A percentile compares a stretch with the other conserved stretches of the same genome.
Conservation (phyloP, 2,113 vertebrate genomes). For the Trogon melanurus region DNA sequence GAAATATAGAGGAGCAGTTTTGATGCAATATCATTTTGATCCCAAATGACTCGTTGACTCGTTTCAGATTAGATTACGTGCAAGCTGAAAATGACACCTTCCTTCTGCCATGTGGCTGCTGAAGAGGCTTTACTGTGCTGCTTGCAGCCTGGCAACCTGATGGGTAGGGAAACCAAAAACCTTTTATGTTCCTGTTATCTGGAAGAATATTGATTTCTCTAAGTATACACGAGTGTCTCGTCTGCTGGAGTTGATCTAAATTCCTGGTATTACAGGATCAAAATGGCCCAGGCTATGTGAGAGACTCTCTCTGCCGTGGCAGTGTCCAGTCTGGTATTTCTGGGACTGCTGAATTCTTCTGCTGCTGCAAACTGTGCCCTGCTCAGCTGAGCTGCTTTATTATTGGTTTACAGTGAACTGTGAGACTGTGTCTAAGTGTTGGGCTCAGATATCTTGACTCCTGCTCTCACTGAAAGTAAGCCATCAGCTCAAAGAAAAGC, state of each 20-base stretch:
- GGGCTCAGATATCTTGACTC: neutral
- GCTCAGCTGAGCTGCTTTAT: neutral
- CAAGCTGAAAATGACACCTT: neutral
- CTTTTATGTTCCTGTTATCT: neutral
- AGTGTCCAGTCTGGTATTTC: neutral
- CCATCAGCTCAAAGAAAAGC: neutral
- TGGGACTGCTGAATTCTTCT: neutral
- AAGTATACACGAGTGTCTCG: neutral
- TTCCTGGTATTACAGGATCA: neutral
- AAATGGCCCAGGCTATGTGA: neutral
- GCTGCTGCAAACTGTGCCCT: neutral
- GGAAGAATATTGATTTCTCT: neutral
- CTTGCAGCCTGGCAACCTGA: neutral
- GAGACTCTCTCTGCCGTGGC: neutral
- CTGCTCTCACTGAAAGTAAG: neutral
- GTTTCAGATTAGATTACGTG: neutral
- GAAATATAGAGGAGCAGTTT: neutral
- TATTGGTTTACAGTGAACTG: neutral
- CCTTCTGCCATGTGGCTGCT: neutral
- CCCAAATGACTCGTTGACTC: neutral
- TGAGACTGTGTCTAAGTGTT: neutral
- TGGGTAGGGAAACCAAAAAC: neutral
- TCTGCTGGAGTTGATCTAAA: neutral
- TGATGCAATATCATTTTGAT: neutral
- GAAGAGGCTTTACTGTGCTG: neutral